Evolutionary conservation across 2,888 invertebrate genomes (phyloP), one percentile per base, ranked within the genome.

Genomic region (Chamaedrilus cognettii): DNA sequence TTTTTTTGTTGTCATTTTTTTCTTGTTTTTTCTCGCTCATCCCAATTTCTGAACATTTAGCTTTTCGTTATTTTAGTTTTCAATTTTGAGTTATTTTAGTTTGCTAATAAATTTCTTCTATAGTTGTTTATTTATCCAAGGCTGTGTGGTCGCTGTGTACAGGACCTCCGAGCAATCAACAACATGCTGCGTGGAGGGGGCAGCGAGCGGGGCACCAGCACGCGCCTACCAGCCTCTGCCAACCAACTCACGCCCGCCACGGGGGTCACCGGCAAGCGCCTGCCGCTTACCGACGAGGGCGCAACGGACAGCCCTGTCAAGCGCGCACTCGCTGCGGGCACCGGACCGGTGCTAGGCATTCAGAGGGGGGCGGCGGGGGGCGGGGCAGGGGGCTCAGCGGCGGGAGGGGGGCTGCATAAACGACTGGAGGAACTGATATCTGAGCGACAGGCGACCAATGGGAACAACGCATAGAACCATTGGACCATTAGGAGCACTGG

Each of bases 91-190:
- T n/a, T n/a, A n/a, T n/a, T n/a, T n/a, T n/a, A n/a, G n/a, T n/a
- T n/a, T n/a, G n/a, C n/a, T n/a, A n/a, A n/a, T n/a, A n/a, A n/a
- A n/a, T n/a, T n/a, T n/a, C n/a, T n/a, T n/a, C n/a, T n/a, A n/a
- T n/a, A n/a, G n/a, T n/a, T n/a, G n/a, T n/a, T n/a, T n/a, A n/a
- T n/a, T n/a, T n/a, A n/a, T n/a, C n/a, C n/a, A n/a, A n/a, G n/a
- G n/a, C n/a, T n/a, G n/a, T n/a, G n/a, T 60, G 15, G n/a, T 61
- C 3, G 30, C 32, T 34, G 19, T 50, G 23, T 65, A 31, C 68
- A 72, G 72, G 70, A 72, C 28, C 61, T 72, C 7, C 68, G 60
- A 3, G 72, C 70, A 19, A 72, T 70, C 23, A 72, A 71, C 57
- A 69, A 64, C 55, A 70, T 70, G 69, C 52, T 70, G 31, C 68